phyloP scores from a whole-genome alignment of 1,140 invertebrate species.

The Arion vulgaris region DNA sequence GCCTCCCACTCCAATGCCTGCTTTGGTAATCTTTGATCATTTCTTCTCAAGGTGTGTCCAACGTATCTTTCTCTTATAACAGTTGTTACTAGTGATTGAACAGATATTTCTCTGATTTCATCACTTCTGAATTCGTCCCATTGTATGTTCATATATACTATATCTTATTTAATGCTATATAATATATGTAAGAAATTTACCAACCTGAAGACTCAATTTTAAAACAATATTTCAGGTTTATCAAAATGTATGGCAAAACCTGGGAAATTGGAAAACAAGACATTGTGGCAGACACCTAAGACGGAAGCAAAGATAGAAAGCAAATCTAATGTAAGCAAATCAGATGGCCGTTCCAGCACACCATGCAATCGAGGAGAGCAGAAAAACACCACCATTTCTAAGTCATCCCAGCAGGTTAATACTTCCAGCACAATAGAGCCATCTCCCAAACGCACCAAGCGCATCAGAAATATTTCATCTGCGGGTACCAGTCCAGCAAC shows the following conservation, averaged over 20 bases:
- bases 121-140: too few species aligned
- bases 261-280: conserved; percentile 1
- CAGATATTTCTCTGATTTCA: too few species aligned
- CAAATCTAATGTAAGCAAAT: conserved; percentile 24
- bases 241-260: not conserved
- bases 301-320: not conserved
- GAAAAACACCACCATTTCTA: conserved; percentile 14
- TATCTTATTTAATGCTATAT: too few species aligned
- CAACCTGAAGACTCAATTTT: too few species aligned
- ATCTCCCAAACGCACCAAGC: conserved; percentile 63
- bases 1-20: too few species aligned
- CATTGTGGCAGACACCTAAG: not conserved
- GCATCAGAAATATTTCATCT: conserved; percentile 60
- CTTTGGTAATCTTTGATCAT: too few species aligned
- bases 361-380: not conserved
- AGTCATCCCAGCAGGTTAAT: conserved; percentile 43
- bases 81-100: too few species aligned
- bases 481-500: conserved; percentile 57
- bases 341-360: conserved; percentile 4
- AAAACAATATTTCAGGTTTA: conserved; percentile 8
- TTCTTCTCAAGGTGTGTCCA: too few species aligned
- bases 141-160: too few species aligned
- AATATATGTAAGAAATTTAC: too few species aligned
- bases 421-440: conserved; percentile 52
- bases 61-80: too few species aligned